Conservation (phyloP, 2,113 vertebrate species). For the Epinephelus lanceolatus region DNA sequence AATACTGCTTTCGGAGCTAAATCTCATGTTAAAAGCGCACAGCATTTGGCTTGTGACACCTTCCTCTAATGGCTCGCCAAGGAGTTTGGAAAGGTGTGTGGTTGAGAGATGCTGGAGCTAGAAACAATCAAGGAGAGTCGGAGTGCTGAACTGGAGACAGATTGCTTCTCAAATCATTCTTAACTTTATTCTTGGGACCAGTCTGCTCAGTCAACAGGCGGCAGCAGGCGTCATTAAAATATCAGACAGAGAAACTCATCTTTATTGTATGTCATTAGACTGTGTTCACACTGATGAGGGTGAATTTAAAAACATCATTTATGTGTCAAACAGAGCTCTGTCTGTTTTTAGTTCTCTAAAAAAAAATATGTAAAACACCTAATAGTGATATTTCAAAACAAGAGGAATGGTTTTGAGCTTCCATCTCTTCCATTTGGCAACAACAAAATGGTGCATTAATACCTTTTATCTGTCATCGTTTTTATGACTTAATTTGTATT, state of each 20-base stretch:
- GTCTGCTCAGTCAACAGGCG: conserved; percentile 8
- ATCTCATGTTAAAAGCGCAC: conserved; percentile 27
- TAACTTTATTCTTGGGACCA: conserved; percentile 9
- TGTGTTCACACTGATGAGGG: neutral
- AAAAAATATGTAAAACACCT: neutral
- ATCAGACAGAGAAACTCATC: neutral
- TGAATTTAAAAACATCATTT: neutral
- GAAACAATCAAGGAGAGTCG: conserved; percentile 39
- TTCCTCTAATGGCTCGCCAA: conserved; percentile 43
- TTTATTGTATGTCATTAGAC: neutral
- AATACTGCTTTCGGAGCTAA: conserved; percentile 35
- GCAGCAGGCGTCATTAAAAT: conserved; percentile 19
- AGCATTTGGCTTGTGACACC: conserved; percentile 32
- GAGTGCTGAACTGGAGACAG: conserved; percentile 19
- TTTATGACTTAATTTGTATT: neutral
- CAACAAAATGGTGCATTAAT: neutral
- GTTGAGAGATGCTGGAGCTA: conserved; percentile 26
- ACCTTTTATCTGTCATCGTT: neutral
- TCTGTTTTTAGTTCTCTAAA: neutral
- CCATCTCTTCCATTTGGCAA: neutral
- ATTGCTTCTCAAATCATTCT: conserved; percentile 55
- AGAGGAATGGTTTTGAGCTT: neutral
- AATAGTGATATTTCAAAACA: neutral
- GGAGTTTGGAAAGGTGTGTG: conserved; percentile 35
- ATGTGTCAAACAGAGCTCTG: neutral